Conservation (phyloP, 2,113 vertebrate species). For the Pseudonaja textilis region DNA sequence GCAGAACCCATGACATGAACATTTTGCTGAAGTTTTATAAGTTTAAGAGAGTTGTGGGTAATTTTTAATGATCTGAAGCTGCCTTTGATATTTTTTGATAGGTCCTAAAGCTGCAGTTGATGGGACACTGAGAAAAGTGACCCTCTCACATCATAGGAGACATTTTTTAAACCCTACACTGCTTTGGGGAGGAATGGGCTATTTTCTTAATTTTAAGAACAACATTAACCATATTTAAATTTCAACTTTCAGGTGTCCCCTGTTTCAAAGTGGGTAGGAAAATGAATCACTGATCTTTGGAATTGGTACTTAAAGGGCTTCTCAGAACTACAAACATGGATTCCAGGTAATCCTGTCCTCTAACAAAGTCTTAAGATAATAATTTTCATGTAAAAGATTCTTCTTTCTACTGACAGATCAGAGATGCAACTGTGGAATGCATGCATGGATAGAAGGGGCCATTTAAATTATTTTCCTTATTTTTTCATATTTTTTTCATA, state of each 20-base stretch:
- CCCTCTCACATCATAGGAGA: background rate
- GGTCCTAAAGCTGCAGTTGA: background rate
- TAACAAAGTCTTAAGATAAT: slow-evolving; percentile 1
- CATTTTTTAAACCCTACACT: too few relatives aligned
- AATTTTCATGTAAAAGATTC: background rate
- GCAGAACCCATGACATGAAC: background rate
- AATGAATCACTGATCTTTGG: background rate
- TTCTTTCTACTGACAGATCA: background rate
- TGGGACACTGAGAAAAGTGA: background rate
- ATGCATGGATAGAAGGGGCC: background rate
- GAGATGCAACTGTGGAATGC: background rate
- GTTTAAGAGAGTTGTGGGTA: background rate
- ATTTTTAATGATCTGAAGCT: background rate
- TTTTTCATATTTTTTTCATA: background rate
- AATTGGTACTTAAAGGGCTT: background rate
- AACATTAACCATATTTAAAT: background rate
- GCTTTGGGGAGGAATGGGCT: background rate
- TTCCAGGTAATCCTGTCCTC: background rate
- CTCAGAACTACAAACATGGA: background rate
- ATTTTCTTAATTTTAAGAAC: background rate
- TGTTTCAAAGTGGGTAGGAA: background rate
- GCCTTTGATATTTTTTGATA: background rate
- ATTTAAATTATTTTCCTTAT: background rate
- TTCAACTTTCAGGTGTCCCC: background rate
- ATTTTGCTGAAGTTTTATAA: background rate